Conservation (phyloP, 2,888 invertebrate species). For the Glaucopsyche alexis region DNA sequence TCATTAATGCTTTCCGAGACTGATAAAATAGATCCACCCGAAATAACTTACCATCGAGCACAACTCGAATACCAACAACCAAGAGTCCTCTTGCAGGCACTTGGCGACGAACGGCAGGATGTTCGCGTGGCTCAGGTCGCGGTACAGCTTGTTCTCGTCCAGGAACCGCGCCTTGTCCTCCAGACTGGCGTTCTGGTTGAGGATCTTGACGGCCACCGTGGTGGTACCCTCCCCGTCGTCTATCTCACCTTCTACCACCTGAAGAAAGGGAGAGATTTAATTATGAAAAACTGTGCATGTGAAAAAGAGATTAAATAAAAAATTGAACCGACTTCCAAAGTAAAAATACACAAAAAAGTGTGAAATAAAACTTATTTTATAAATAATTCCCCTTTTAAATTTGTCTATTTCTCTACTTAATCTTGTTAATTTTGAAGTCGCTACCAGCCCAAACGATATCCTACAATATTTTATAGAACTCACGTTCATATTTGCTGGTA, state of each 20-base stretch:
- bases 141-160: conserved; percentile 86
- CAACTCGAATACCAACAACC: conserved; percentile 87
- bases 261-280: conserved; percentile 30
- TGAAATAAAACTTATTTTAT: too few relatives aligned
- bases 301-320: background rate
- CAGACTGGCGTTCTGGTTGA: conserved; percentile 88
- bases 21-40: background rate
- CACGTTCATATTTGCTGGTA: too few relatives aligned
- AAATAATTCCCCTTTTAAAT: too few relatives aligned
- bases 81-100: conserved; percentile 89
- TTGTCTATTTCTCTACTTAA: too few relatives aligned
- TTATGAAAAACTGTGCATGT: background rate
- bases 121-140: conserved; percentile 86
- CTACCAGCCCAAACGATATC: too few relatives aligned
- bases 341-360: too few relatives aligned
- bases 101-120: conserved; percentile 85
- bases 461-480: too few relatives aligned
- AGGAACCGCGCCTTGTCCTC: conserved; percentile 89
- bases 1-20: too few relatives aligned
- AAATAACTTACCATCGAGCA: conserved; percentile 79
- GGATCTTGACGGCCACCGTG: conserved; percentile 88
- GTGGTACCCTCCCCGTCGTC: conserved; percentile 51
- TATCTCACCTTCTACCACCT: conserved; percentile 90
- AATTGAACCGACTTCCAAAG: too few relatives aligned
- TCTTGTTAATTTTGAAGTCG: too few relatives aligned